Conservation (phyloP, 2,113 vertebrate genomes). For the Cyprinodon variegatus region DNA sequence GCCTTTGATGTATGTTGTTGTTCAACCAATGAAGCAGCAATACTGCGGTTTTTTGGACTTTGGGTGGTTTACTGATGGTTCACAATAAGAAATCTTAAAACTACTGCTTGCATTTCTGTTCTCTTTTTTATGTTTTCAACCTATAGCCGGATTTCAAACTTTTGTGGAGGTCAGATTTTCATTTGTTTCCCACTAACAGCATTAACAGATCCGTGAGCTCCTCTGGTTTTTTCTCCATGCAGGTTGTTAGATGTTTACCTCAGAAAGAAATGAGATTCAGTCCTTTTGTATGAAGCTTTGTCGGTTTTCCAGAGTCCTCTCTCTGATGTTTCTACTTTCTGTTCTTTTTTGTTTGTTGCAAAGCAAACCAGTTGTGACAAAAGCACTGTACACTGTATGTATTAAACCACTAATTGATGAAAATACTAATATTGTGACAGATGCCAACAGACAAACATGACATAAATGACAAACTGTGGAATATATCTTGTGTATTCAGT, state of each 20-base stretch:
- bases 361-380: constrained; percentile 33
- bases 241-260: neutral
- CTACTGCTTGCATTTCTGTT: neutral
- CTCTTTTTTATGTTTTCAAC: neutral
- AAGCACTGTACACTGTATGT: constrained; percentile 51
- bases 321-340: neutral
- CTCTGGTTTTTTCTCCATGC: too few relatives aligned
- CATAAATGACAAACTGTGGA: constrained; percentile 58
- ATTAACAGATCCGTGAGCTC: neutral
- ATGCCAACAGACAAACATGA: constrained; percentile 27
- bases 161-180: neutral
- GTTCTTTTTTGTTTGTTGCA: neutral
- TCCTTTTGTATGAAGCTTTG: neutral
- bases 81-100: neutral
- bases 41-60: constrained; percentile 21
- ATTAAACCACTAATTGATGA: constrained; percentile 67
- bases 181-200: neutral
- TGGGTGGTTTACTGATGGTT: constrained; percentile 17
- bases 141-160: neutral
- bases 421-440: constrained; percentile 56
- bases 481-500: too few relatives aligned
- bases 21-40: constrained; percentile 22
- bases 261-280: too few relatives aligned
- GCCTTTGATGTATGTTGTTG: constrained; percentile 57
- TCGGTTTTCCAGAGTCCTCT: constrained; percentile 9